A percentile compares a stretch with the other conserved stretches of the same genome.
phyloP scores from a whole-genome alignment of 37 sponge, comb jelly and placozoan species.

The Geodia barretti region DNA sequence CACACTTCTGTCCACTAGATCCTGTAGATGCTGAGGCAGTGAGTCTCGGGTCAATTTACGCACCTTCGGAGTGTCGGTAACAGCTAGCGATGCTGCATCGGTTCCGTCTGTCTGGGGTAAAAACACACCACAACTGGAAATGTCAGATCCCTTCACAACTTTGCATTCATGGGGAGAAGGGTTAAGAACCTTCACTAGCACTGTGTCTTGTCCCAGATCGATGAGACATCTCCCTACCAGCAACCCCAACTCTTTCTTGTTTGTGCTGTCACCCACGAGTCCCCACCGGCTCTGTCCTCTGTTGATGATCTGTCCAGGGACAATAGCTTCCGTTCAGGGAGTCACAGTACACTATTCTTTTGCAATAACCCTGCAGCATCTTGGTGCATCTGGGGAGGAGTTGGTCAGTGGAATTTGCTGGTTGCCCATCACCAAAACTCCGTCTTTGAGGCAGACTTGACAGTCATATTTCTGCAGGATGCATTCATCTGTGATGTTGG shows the following conservation, averaged over 20 bases:
- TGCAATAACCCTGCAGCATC: neutral
- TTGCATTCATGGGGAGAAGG: neutral
- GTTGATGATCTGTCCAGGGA: neutral
- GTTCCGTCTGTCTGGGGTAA: too few species aligned
- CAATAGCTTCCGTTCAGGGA: neutral
- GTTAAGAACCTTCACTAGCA: neutral
- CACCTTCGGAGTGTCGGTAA: constrained; percentile 12
- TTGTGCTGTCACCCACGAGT: too few species aligned
- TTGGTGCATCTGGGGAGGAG: neutral
- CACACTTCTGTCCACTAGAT: neutral
- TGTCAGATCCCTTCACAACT: neutral
- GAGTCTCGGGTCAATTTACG: neutral
- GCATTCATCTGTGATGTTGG: constrained; percentile 30
- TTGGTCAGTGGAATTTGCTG: constrained; percentile 15
- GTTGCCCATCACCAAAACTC: neutral
- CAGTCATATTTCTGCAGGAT: constrained; percentile 27
- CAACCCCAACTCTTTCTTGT: neutral
- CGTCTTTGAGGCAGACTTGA: constrained; percentile 15
- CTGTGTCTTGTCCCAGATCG: neutral
- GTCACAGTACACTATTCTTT: neutral
- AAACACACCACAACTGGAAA: constrained; percentile 1
- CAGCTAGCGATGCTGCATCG: too few species aligned
- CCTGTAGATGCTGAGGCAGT: constrained; percentile 13
- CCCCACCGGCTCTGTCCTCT: neutral
- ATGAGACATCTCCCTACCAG: neutral